A percentile compares a stretch with the other conserved stretches of the same genome.
phyloP scores from a whole-genome alignment of 1,140 invertebrate genomes.

The silkworm (Bombyx mori) region ASM3026992v2 NC_085115.1:8234001-8234500 shows the following conservation, averaged over 20 bases:
- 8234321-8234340: slow-evolving; percentile 39
- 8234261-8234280: slow-evolving; percentile 20
- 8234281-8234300: slow-evolving; percentile 15
- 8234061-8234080: too few species aligned
- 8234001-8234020: too few species aligned
- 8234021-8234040: too few species aligned
- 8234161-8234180: slow-evolving; percentile 41
- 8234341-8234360: slow-evolving; percentile 50
- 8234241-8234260: slow-evolving; percentile 37
- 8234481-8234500: slow-evolving; percentile 72
- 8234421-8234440: slow-evolving; percentile 23
- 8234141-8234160: slow-evolving; percentile 46
- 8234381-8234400: slow-evolving; percentile 12
- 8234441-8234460: slow-evolving; percentile 70
- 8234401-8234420: background rate
- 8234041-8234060: too few species aligned
- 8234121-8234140: slow-evolving; percentile 39
- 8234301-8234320: slow-evolving; percentile 24
- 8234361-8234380: slow-evolving; percentile 18
- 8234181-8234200: slow-evolving; percentile 61
- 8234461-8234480: slow-evolving; percentile 74
- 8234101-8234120: slow-evolving; percentile 6
- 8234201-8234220: slow-evolving; percentile 70
- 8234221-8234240: slow-evolving; percentile 45
- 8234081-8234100: too few species aligned